phyloP scores from a whole-genome alignment of 1,140 invertebrate genomes.

The Drosophila equinoxialis region DNA sequence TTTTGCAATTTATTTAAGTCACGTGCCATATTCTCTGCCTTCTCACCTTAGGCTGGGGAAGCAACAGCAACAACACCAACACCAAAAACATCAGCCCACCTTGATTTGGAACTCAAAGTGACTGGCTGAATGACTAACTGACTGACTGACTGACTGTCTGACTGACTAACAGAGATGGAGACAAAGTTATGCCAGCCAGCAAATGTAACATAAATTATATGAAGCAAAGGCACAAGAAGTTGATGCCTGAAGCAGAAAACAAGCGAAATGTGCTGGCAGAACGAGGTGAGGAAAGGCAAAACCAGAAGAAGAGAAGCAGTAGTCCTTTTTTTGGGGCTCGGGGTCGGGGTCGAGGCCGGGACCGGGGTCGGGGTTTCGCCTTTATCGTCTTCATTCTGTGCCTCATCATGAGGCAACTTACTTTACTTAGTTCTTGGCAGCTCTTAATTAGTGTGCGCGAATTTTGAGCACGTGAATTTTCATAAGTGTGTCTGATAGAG shows the following conservation, averaged over 20 bases:
- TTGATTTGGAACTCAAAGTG: slow-evolving; percentile 80
- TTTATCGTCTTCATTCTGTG: not conserved
- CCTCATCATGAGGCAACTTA: slow-evolving; percentile 73
- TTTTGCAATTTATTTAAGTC: slow-evolving; percentile 81
- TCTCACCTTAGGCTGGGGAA: slow-evolving; percentile 30
- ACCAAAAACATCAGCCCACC: slow-evolving; percentile 34
- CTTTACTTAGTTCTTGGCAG: slow-evolving; percentile 72
- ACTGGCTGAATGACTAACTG: slow-evolving; percentile 49
- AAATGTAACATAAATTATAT: slow-evolving; percentile 81
- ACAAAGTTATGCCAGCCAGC: slow-evolving; percentile 76
- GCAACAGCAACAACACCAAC: not conserved
- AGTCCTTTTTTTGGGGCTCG: no score
- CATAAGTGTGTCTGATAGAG: slow-evolving; percentile 58
- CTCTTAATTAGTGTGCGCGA: slow-evolving; percentile 79
- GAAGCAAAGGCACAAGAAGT: slow-evolving; percentile 71
- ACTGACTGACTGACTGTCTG: slow-evolving; percentile 59
- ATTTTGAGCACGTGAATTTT: slow-evolving; percentile 79
- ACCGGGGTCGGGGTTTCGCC: no score
- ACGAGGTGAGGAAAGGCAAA: not conserved
- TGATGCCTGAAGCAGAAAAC: slow-evolving; percentile 45
- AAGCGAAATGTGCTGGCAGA: slow-evolving; percentile 8
- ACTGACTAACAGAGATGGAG: slow-evolving; percentile 42
- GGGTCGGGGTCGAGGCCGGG: no score
- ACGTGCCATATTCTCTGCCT: slow-evolving; percentile 70
- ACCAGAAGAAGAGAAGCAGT: not conserved